Conservation (phyloP, 1,140 invertebrate species). For the Dreissena rostriformis region DNA sequence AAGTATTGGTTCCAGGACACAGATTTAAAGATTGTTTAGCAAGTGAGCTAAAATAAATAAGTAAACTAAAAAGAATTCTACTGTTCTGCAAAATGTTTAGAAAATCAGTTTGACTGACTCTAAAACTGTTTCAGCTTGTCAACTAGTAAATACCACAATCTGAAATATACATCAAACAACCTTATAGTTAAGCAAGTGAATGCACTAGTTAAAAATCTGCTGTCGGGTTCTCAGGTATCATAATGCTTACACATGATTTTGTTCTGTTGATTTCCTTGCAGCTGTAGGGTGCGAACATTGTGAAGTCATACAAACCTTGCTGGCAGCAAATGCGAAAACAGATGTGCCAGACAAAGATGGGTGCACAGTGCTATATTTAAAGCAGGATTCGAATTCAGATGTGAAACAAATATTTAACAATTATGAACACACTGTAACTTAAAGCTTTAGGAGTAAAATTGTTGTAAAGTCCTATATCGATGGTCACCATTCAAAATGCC, state of each 20-base stretch:
- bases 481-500: too few species aligned
- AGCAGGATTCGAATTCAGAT: conserved; percentile 16
- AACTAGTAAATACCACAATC: not conserved
- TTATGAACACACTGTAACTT: too few species aligned
- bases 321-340: conserved; percentile 55
- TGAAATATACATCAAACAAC: not conserved
- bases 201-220: not conserved
- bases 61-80: not conserved
- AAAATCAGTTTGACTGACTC: not conserved
- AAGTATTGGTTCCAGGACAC: too few species aligned
- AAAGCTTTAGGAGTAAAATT: too few species aligned
- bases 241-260: too few species aligned
- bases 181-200: not conserved
- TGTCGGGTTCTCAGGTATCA: too few species aligned
- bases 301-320: conserved; percentile 60
- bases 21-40: too few species aligned
- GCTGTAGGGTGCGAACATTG: conserved; percentile 71
- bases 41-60: not conserved
- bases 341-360: conserved; percentile 63
- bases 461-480: too few species aligned
- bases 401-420: conserved; percentile 18
- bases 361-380: conserved; percentile 16
- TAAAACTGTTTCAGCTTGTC: not conserved
- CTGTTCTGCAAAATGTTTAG: not conserved
- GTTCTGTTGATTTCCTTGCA: conserved; percentile 47